A percentile compares a stretch with the other conserved stretches of the same genome.
Evolutionary conservation across 2,888 invertebrate species (phyloP).

Genomic region (Cosmopolites sordidus): DNA sequence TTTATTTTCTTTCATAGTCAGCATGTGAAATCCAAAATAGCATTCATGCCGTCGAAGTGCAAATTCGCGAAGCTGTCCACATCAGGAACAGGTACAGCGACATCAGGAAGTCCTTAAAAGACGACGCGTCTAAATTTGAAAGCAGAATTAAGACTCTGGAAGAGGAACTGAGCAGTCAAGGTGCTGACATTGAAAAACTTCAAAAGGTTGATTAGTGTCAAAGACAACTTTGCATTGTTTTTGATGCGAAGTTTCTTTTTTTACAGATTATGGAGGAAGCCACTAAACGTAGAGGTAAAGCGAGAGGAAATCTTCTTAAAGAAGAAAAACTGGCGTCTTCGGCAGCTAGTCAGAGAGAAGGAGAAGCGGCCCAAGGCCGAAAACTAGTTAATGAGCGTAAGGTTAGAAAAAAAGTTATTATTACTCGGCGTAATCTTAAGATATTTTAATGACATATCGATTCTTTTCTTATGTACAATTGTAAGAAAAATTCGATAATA

Average conservation of each 20-base stretch:
- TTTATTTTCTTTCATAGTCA: slow-evolving; percentile 54
- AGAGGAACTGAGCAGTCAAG: slow-evolving; percentile 63
- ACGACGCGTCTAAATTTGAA: slow-evolving; percentile 70
- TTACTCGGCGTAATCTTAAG: too few species aligned
- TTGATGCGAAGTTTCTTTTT: too few species aligned
- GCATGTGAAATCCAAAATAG: slow-evolving; percentile 73
- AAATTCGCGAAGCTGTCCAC: slow-evolving; percentile 77
- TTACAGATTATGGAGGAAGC: slow-evolving; percentile 71
- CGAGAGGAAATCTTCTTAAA: slow-evolving; percentile 62
- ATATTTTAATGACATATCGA: too few species aligned
- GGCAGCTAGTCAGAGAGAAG: slow-evolving; percentile 62
- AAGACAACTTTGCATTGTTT: not conserved
- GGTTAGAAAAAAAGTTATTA: too few species aligned
- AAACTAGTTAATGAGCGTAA: slow-evolving; percentile 68
- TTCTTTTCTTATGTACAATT: too few species aligned
- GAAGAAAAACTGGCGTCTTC: slow-evolving; percentile 68
- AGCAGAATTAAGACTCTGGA: slow-evolving; percentile 67
- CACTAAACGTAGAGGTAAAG: slow-evolving; percentile 64
- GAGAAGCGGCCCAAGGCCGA: slow-evolving; percentile 60
- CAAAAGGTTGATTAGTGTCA: slow-evolving; percentile 52
- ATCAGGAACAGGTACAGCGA: slow-evolving; percentile 72
- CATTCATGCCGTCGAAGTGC: slow-evolving; percentile 74
- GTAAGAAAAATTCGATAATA: too few species aligned
- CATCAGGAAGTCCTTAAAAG: slow-evolving; percentile 64
- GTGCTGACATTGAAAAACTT: slow-evolving; percentile 68